These are phyloP conservation scores for Oscheius sp. DNA, from an alignment of 1,140 invertebrate species.

Conservation along the genomic window DNA sequence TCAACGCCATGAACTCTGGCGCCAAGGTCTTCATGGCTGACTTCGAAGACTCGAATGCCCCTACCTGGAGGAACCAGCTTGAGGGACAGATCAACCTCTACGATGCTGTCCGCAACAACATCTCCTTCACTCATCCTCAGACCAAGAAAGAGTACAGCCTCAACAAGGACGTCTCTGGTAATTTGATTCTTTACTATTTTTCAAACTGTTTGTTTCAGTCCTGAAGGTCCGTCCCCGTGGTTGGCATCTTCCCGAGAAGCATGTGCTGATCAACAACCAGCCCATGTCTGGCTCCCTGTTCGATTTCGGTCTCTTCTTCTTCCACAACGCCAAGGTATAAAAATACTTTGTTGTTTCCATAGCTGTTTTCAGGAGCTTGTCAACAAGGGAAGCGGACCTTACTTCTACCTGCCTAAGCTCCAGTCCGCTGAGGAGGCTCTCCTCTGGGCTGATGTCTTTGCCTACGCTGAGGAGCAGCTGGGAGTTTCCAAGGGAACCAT, in stretches of 20 bases:
- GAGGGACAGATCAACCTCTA: slow-evolving; percentile 70
- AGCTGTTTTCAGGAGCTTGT: slow-evolving; percentile 58
- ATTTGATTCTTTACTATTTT: slow-evolving; percentile 1
- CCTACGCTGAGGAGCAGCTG: slow-evolving; percentile 69
- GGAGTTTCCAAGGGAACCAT: slow-evolving; percentile 66
- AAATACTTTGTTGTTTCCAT: too few species aligned
- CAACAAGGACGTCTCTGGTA: slow-evolving; percentile 52
- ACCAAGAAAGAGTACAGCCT: slow-evolving; percentile 58
- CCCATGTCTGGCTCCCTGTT: slow-evolving; percentile 70
- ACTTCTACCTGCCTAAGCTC: slow-evolving; percentile 70
- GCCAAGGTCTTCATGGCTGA: slow-evolving; percentile 63
- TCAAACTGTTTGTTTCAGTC: slow-evolving; percentile 60
- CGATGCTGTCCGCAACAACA: slow-evolving; percentile 64
- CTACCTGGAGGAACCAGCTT: slow-evolving; percentile 72
- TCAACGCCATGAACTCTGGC: slow-evolving; percentile 61
- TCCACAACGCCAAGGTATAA: slow-evolving; percentile 66
- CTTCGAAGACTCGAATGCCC: slow-evolving; percentile 71
- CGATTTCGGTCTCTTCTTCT: slow-evolving; percentile 72
- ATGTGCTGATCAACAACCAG: slow-evolving; percentile 70
- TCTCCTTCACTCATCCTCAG: slow-evolving; percentile 61
- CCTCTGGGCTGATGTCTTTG: slow-evolving; percentile 73
- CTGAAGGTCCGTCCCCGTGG: slow-evolving; percentile 72
- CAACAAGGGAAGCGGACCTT: slow-evolving; percentile 67
- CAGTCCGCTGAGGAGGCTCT: slow-evolving; percentile 70
- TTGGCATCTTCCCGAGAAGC: slow-evolving; percentile 75